phyloP scores from a whole-genome alignment of 2,797 vertebrate species.

The Acrocephalus scirpaceus region DNA sequence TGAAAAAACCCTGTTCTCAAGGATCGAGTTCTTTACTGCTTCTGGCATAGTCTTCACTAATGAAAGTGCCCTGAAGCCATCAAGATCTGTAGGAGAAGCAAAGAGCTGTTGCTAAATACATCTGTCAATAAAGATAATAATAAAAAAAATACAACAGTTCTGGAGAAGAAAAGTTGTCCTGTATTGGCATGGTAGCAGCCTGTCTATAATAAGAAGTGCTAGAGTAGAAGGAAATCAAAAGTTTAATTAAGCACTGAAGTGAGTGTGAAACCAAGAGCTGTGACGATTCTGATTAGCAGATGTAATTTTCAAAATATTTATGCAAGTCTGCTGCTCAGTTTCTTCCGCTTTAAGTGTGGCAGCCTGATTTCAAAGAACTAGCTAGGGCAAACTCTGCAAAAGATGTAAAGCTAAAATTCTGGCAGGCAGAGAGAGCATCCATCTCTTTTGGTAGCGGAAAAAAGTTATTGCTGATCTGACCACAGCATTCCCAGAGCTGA shows the following conservation, averaged over 20 bases:
- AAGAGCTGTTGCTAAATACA: background rate
- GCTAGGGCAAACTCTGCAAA: background rate
- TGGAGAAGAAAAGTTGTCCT: background rate
- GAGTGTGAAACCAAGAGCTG: background rate
- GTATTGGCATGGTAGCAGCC: background rate
- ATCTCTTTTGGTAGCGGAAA: background rate
- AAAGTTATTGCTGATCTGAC: background rate
- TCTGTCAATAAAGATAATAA: background rate
- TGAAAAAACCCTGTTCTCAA: background rate
- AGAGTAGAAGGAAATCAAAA: background rate
- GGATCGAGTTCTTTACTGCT: background rate
- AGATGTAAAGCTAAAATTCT: background rate
- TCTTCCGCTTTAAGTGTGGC: background rate
- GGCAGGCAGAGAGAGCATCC: fast-evolving
- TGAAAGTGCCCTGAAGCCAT: background rate
- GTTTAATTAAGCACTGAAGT: background rate
- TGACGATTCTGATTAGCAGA: background rate
- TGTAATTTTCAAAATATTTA: background rate
- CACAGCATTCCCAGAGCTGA: background rate
- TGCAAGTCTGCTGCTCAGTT: background rate
- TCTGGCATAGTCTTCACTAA: background rate
- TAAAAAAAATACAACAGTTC: background rate
- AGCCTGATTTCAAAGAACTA: background rate
- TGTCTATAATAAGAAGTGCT: background rate
- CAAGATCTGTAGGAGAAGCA: background rate